Conservation (phyloP, 1,140 invertebrate genomes). For the Zaprionus inermis region DNA sequence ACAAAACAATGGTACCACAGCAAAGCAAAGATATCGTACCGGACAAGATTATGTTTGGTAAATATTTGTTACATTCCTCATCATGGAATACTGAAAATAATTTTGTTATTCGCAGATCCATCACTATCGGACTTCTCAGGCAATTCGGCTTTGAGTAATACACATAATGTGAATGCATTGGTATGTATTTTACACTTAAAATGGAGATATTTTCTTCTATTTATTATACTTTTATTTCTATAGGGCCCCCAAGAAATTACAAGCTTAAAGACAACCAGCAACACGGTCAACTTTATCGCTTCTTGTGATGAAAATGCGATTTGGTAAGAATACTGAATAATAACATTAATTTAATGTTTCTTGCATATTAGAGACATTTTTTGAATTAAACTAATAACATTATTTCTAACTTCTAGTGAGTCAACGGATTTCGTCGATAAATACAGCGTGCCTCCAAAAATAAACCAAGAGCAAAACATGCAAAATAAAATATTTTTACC, state of each 20-base stretch:
- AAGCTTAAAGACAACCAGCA: conserved; percentile 45
- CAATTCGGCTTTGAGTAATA: conserved; percentile 14
- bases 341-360: neutral
- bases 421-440: conserved; percentile 45
- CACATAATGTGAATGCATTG: conserved; percentile 44
- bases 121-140: conserved; percentile 33
- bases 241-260: conserved; percentile 48
- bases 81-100: neutral
- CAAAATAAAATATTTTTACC: conserved; percentile 55
- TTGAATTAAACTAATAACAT: neutral
- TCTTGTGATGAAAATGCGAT: conserved; percentile 48
- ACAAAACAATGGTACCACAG: conserved; percentile 47
- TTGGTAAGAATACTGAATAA: conserved; percentile 30
- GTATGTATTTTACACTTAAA: conserved; percentile 6
- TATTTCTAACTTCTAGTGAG: conserved; percentile 38
- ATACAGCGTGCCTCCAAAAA: conserved; percentile 51
- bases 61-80: neutral
- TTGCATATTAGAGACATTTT: neutral
- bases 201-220: neutral
- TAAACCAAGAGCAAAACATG: conserved; percentile 59
- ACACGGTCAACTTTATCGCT: conserved; percentile 44
- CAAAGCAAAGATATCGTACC: conserved; percentile 32
- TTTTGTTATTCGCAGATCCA: conserved; percentile 23
- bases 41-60: conserved; percentile 43
- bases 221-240: neutral